Percentiles rank a stretch among this genome's conserved stretches.
These are phyloP conservation scores for Apamea sordens DNA, from an alignment of 2,888 invertebrate species.

Conservation along the genomic window DNA sequence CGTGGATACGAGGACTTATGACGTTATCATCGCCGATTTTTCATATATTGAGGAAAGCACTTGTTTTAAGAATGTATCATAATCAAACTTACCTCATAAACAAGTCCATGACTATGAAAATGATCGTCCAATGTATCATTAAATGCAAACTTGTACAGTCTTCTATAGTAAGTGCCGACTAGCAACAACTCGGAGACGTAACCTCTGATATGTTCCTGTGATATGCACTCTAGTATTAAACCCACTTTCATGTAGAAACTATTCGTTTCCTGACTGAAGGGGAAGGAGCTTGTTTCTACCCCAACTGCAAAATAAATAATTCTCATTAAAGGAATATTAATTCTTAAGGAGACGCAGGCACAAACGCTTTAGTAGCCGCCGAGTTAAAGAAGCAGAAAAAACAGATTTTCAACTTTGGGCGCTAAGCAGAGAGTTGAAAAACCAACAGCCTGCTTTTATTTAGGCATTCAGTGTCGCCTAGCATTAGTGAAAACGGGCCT, in stretches of 20 bases:
- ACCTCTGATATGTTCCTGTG: conserved; percentile 83
- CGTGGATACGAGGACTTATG: background rate
- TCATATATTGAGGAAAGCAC: background rate
- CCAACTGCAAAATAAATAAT: conserved; percentile 86
- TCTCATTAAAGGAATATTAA: background rate
- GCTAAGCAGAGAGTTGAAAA: background rate
- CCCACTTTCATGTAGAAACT: conserved; percentile 85
- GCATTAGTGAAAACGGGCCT: background rate
- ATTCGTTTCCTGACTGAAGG: conserved; percentile 80
- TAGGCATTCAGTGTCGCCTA: background rate
- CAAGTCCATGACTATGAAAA: conserved; percentile 83
- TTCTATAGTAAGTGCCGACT: conserved; percentile 85
- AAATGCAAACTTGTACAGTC: conserved; percentile 85
- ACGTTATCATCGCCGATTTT: too few species aligned
- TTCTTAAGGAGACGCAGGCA: background rate
- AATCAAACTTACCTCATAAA: conserved; percentile 82
- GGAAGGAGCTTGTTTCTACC: conserved; percentile 90
- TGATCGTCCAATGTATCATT: conserved; percentile 80
- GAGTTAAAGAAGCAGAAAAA: background rate
- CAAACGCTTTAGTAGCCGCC: background rate
- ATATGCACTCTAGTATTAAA: conserved; percentile 86
- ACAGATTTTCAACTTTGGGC: background rate
- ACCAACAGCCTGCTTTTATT: background rate
- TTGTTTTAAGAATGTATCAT: background rate
- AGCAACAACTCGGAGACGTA: conserved; percentile 81